These are phyloP conservation scores for Oasisia sp. DNA, from an alignment of 2,888 invertebrate genomes.

Conservation along the genomic window DNA sequence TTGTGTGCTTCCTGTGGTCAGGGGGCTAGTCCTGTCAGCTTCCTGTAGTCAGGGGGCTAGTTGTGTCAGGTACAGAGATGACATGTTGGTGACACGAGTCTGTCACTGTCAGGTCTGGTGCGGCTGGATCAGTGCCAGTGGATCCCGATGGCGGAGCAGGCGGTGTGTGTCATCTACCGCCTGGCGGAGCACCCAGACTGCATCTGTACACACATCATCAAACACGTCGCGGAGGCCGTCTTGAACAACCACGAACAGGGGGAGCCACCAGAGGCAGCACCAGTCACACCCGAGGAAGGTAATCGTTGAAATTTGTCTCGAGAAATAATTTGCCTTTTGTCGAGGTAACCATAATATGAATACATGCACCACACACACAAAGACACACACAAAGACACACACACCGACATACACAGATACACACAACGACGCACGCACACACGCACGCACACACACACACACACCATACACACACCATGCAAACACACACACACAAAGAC, in stretches of 20 bases:
- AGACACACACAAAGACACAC: neutral
- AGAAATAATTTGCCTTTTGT: neutral
- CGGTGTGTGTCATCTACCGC: slow-evolving; percentile 73
- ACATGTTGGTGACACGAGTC: neutral
- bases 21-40: no score
- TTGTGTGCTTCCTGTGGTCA: no score
- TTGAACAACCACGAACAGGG: neutral
- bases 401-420: no score
- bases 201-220: slow-evolving; percentile 61
- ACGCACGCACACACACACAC: no score
- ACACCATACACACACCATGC: no score
- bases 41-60: no score
- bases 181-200: slow-evolving; percentile 73
- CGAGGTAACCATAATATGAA: neutral
- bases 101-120: slow-evolving; percentile 9
- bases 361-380: neutral
- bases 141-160: slow-evolving; percentile 71
- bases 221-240: slow-evolving; percentile 42
- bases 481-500: no score
- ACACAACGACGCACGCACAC: no score
- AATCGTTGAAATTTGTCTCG: neutral
- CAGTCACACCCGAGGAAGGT: neutral
- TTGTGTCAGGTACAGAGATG: no score
- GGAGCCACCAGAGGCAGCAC: neutral
- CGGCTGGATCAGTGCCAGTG: slow-evolving; percentile 68